These are phyloP conservation scores for Apoda limacodes DNA, from an alignment of 2,888 invertebrate genomes.

Conservation along the genomic window DNA sequence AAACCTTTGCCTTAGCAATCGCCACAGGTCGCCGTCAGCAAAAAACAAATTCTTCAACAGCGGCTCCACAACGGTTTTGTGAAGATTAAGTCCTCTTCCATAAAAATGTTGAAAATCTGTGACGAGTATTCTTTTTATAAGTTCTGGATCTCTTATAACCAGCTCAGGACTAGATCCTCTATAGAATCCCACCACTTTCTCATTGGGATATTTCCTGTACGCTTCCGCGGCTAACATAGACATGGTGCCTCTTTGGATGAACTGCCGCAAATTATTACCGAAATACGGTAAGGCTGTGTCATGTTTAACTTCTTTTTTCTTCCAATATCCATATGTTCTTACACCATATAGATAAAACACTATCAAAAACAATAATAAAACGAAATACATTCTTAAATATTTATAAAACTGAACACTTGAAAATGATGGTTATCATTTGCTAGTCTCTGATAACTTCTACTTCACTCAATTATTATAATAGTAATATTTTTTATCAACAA, in stretches of 20 bases:
- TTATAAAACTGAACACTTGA: too few species aligned
- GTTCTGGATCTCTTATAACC: slow-evolving; percentile 26
- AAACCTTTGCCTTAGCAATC: slow-evolving; percentile 27
- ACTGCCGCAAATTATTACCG: slow-evolving; percentile 16
- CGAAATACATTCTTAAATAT: too few species aligned
- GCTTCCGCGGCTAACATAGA: slow-evolving; percentile 19
- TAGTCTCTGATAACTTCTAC: too few species aligned
- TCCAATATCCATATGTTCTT: slow-evolving; percentile 13
- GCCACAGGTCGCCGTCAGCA: slow-evolving; percentile 33
- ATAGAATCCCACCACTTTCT: slow-evolving; percentile 28
- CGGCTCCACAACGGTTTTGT: slow-evolving; percentile 23
- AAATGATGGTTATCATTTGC: too few species aligned
- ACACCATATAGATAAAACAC: slow-evolving; percentile 14
- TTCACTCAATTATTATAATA: too few species aligned
- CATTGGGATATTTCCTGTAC: slow-evolving; percentile 23
- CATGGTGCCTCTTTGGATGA: slow-evolving; percentile 16
- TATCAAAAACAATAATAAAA: slow-evolving; percentile 10
- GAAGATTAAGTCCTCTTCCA: slow-evolving; percentile 23
- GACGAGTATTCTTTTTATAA: slow-evolving; percentile 25
- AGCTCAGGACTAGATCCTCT: slow-evolving; percentile 21
- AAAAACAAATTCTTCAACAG: slow-evolving; percentile 27
- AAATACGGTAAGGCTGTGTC: slow-evolving; percentile 23
- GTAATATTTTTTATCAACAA: too few species aligned
- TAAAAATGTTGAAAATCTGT: slow-evolving; percentile 27
- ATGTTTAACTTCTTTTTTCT: slow-evolving; percentile 19